Percentiles rank a stretch among this genome's conserved stretches.
Conservation (phyloP, 2,797 vertebrate genomes). For the Nothura maculosa region DNA sequence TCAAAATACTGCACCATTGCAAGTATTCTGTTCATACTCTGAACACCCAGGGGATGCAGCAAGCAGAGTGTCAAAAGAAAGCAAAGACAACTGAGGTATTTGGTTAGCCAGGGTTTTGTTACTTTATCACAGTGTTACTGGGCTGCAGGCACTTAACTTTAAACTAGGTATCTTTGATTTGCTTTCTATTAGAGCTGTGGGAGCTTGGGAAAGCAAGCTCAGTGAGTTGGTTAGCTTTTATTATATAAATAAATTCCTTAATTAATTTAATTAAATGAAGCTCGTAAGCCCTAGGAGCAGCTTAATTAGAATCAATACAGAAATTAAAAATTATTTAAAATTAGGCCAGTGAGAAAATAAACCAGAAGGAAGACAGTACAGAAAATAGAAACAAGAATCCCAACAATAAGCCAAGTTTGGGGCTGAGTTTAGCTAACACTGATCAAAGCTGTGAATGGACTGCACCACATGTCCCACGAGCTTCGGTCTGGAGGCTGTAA, state of each 20-base stretch:
- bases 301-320: slow-evolving; percentile 48
- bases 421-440: neutral
- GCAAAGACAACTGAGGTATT: neutral
- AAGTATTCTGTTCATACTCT: neutral
- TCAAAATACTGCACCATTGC: neutral
- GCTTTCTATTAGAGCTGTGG: neutral
- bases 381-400: neutral
- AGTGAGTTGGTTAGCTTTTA: neutral
- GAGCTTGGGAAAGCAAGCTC: slow-evolving; percentile 14
- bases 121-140: neutral
- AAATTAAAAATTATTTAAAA: slow-evolving; percentile 33
- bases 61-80: neutral
- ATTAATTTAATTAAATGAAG: slow-evolving; percentile 49
- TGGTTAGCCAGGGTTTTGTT: neutral
- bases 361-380: neutral
- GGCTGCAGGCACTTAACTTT: neutral
- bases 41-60: neutral
- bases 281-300: neutral
- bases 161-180: neutral
- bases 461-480: neutral
- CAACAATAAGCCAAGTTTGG: neutral
- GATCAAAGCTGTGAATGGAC: neutral
- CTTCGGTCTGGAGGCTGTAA: accelerated
- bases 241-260: slow-evolving; percentile 45
- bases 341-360: slow-evolving; percentile 8